A percentile compares a stretch with the other conserved stretches of the same genome.
Evolutionary conservation across 2,113 vertebrate species (phyloP).

Genomic region (Balaeniceps rex): DNA sequence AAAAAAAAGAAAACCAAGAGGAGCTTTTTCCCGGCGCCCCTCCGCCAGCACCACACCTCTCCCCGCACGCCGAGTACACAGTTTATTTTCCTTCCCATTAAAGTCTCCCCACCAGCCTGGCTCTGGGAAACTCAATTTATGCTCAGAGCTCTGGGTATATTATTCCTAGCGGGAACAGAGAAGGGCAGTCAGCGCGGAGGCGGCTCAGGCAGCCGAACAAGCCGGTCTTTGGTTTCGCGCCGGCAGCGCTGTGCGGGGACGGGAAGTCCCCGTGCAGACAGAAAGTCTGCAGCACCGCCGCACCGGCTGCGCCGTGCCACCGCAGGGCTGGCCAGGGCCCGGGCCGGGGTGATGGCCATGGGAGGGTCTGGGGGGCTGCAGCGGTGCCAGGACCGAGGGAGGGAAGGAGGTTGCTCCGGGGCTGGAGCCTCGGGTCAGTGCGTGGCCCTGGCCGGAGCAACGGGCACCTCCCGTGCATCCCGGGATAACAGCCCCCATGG

Average conservation of each 20-base stretch:
- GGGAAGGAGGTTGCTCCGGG: fast-evolving
- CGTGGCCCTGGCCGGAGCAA: fast-evolving
- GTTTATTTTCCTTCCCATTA: constrained; percentile 69
- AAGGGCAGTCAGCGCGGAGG: constrained; percentile 48
- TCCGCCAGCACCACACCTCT: constrained; percentile 4
- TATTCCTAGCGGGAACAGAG: constrained; percentile 66
- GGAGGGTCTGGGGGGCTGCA: background rate
- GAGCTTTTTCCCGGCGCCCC: background rate
- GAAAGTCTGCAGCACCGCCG: constrained; percentile 64
- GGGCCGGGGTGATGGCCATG: background rate
- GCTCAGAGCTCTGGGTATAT: constrained; percentile 34
- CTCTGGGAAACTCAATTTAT: constrained; percentile 61
- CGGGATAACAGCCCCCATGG: fast-evolving
- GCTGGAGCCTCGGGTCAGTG: background rate
- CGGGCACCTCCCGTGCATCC: fast-evolving
- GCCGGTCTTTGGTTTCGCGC: constrained; percentile 62
- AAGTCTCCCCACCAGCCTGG: constrained; percentile 38
- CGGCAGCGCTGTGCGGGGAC: constrained; percentile 67
- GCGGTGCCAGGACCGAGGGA: background rate
- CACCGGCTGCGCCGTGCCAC: constrained; percentile 25
- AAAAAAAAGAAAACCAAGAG: background rate
- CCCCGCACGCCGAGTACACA: constrained; percentile 31
- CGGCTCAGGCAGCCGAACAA: constrained; percentile 48
- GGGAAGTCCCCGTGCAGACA: constrained; percentile 79
- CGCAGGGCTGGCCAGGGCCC: background rate